phyloP scores from a whole-genome alignment of 1,140 invertebrate species.

The Nebria ingens region DNA sequence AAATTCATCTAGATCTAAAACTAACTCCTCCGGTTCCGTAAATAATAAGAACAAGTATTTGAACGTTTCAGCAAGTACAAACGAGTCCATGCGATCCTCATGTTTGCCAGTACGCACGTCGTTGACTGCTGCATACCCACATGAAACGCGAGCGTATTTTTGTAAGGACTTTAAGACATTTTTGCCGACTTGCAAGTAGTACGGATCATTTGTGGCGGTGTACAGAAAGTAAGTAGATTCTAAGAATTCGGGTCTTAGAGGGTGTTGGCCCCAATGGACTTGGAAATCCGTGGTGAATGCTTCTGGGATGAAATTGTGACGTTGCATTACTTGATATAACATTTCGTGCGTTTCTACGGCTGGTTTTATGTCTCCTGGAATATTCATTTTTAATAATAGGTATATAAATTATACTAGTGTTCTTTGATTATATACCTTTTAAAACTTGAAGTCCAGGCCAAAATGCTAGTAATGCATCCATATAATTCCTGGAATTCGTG shows the following conservation, averaged over 20 bases:
- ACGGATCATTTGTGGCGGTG: slow-evolving; percentile 86
- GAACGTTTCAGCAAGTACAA: slow-evolving; percentile 94
- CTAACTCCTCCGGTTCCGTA: slow-evolving; percentile 74
- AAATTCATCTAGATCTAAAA: slow-evolving; percentile 91
- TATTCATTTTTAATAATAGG: slow-evolving; percentile 12
- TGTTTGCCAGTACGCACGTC: slow-evolving; percentile 85
- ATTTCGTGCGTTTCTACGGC: slow-evolving; percentile 96
- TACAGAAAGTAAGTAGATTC: slow-evolving; percentile 98
- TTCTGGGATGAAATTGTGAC: slow-evolving; percentile 96
- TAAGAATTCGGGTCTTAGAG: slow-evolving; percentile 91
- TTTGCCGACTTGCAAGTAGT: slow-evolving; percentile 90
- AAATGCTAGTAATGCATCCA: slow-evolving; percentile 95
- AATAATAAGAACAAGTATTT: slow-evolving; percentile 96
- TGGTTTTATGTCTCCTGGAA: slow-evolving; percentile 78
- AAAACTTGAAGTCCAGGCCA: slow-evolving; percentile 93
- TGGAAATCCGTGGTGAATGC: slow-evolving; percentile 93
- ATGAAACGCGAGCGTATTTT: slow-evolving; percentile 81
- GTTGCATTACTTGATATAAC: slow-evolving; percentile 93
- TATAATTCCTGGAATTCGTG: slow-evolving; percentile 91
- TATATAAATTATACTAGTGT: slow-evolving; percentile 12
- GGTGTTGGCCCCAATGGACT: slow-evolving; percentile 97
- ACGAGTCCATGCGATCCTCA: slow-evolving; percentile 96
- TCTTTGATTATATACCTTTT: slow-evolving; percentile 20
- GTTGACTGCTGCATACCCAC: slow-evolving; percentile 94
- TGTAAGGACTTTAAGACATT: slow-evolving; percentile 85